Evolutionary conservation across 2,888 invertebrate species (phyloP).

Genomic region (Eupithecia subumbrata): DNA sequence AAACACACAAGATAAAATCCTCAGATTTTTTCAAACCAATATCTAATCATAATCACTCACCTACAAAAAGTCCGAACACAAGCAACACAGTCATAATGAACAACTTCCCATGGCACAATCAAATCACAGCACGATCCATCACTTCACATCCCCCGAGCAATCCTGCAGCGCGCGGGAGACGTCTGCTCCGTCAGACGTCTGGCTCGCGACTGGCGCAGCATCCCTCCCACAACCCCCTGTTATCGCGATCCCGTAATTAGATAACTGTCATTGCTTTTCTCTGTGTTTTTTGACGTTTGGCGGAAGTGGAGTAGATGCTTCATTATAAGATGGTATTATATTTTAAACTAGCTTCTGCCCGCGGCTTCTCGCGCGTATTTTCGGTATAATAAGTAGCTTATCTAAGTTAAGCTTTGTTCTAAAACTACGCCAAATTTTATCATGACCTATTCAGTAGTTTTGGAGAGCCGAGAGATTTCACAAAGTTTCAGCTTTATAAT

Average conservation of each 20-base stretch:
- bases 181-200: slow-evolving; percentile 27
- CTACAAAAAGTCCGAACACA: slow-evolving; percentile 8
- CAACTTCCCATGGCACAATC: background rate
- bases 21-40: too few relatives aligned
- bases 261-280: slow-evolving; percentile 82
- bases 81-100: slow-evolving; percentile 14
- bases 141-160: slow-evolving; percentile 22
- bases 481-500: too few relatives aligned
- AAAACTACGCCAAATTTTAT: too few relatives aligned
- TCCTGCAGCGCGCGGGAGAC: background rate
- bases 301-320: background rate
- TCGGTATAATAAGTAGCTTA: too few relatives aligned
- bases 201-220: slow-evolving; percentile 68
- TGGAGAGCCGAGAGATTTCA: too few relatives aligned
- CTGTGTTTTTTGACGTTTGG: slow-evolving; percentile 62
- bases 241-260: slow-evolving; percentile 82
- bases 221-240: slow-evolving; percentile 56
- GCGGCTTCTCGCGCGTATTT: too few relatives aligned
- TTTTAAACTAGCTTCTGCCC: too few relatives aligned
- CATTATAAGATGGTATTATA: background rate
- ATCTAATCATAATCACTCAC: background rate
- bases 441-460: too few relatives aligned
- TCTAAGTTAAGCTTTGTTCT: too few relatives aligned
- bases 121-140: slow-evolving; percentile 16
- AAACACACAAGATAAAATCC: too few relatives aligned